Evolutionary conservation across 2,797 vertebrate species (phyloP).

Genomic region (Lagorchestes hirsutus): DNA sequence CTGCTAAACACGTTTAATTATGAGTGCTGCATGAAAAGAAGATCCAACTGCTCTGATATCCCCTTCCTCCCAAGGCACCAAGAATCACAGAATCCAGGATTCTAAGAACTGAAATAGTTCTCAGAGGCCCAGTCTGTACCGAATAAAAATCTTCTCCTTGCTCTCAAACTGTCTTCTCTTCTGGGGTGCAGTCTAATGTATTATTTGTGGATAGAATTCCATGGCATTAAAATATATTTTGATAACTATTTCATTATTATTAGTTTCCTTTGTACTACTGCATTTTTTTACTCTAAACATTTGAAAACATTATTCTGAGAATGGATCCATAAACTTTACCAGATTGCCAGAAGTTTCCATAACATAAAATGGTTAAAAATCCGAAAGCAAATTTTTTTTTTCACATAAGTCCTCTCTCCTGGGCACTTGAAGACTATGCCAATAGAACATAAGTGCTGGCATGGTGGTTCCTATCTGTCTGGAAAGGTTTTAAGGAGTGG

Average conservation of each 20-base stretch:
- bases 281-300: background rate
- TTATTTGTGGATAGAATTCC: background rate
- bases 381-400: background rate
- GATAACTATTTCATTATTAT: background rate
- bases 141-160: background rate
- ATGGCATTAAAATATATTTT: background rate
- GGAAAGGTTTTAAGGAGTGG: background rate
- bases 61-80: background rate
- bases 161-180: background rate
- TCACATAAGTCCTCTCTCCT: background rate
- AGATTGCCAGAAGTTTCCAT: background rate
- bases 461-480: background rate
- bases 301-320: background rate
- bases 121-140: background rate
- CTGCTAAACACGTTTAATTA: background rate
- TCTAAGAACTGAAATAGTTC: background rate
- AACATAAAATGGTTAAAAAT: background rate
- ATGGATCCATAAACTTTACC: background rate
- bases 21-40: constrained; percentile 1
- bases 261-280: background rate
- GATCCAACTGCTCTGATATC: background rate
- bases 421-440: background rate
- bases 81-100: background rate
- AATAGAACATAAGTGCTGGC: background rate
- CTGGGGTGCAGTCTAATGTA: background rate